Conservation (phyloP, 2,113 vertebrate genomes). For the Bujurquina vittata region DNA sequence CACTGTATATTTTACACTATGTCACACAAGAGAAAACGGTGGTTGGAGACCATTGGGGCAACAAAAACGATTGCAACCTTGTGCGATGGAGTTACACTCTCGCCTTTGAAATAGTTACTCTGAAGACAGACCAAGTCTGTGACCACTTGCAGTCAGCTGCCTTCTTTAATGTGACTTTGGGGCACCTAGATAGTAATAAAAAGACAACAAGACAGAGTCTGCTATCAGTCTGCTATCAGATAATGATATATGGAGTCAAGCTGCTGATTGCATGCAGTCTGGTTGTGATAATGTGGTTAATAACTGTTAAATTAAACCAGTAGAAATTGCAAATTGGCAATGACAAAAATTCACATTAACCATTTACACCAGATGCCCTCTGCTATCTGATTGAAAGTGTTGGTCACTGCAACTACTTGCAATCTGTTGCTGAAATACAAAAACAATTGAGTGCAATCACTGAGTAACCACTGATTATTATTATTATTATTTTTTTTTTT, state of each 20-base stretch:
- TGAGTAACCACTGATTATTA: too few relatives aligned
- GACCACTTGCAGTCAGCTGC: neutral
- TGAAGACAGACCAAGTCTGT: neutral
- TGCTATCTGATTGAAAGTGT: neutral
- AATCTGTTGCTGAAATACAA: neutral
- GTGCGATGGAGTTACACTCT: neutral
- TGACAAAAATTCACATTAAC: too few relatives aligned
- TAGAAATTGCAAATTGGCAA: neutral
- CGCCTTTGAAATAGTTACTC: neutral
- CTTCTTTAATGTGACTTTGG: neutral
- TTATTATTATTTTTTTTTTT: too few relatives aligned
- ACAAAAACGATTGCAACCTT: neutral
- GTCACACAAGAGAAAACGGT: neutral
- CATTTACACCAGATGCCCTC: too few relatives aligned
- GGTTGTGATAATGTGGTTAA: neutral
- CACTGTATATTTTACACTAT: neutral
- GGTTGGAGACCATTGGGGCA: neutral
- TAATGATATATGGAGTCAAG: too few relatives aligned
- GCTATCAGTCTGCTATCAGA: neutral
- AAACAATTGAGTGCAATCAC: neutral
- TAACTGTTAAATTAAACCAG: neutral
- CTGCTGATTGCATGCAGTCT: neutral
- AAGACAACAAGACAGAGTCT: neutral
- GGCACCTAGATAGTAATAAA: neutral
- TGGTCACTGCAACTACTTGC: neutral